Base-by-base conservation (phyloP, 2,113 vertebrate species). In the Panthera tigris region DNA sequence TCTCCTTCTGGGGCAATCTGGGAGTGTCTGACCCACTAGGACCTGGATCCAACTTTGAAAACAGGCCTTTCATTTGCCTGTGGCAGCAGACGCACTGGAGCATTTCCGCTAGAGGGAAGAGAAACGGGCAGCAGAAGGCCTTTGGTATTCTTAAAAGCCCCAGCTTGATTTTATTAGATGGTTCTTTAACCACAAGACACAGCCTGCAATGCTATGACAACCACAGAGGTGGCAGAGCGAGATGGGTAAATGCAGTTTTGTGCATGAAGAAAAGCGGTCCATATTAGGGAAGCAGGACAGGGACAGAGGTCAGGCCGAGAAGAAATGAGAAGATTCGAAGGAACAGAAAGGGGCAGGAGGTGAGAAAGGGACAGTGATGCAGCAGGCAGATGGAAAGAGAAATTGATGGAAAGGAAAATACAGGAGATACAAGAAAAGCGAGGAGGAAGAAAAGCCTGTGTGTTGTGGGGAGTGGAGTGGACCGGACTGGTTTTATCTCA, bases 101-200 rank as follows among this genome's bases (percentile, higher is more conserved):
- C 73, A 66, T 14, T 87, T 55, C 83, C 5, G 4, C 57, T 41
- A 50, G 23, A 50, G 25, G 73, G 91, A 83, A 86, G 63, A 13
- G 12, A 74, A 89, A 74, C 0, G 5, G 15, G 31, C n/a, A 27
- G 10, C 74, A 27, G n/a, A 65, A 41, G 31, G 71, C 50, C 68
- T 63, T 66, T 33, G 61, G 79, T 33, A 36, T 81, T 96, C 57
- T 57, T 89, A 71, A 63, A 61, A 69, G 36, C 3, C 29, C 50
- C 4, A 1, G 23, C 57, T 81, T 50, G 66, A 78, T 79, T 94
- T 89, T 71, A 95, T 90, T 71, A 57, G n/a, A 19, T 29, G 74
- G 55, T 45, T 89, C 78, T 57, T 92, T 91, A 93, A 83, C 84
- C 91, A 84, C 25, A 74, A 91, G 91, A 78, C 21, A 69, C 14